phyloP scores from a whole-genome alignment of 2,888 invertebrate species.

The Eurytoma adleriae region DNA sequence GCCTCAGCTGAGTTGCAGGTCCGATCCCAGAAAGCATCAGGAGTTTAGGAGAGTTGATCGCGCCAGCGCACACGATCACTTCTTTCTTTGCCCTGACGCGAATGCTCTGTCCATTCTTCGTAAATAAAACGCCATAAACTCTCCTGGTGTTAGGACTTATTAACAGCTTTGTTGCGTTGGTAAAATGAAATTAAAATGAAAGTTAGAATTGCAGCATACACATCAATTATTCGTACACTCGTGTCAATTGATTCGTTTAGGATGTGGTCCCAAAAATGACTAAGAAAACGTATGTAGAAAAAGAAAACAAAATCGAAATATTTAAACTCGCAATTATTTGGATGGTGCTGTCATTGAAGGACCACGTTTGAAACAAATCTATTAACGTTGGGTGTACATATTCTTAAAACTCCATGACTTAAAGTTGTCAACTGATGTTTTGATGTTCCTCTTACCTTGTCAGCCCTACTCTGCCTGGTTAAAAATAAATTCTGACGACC shows the following conservation, averaged over 20 bases:
- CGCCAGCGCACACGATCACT: constrained; percentile 86
- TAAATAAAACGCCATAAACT: constrained; percentile 84
- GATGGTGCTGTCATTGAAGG: too few species aligned
- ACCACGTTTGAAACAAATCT: too few species aligned
- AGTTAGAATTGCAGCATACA: too few species aligned
- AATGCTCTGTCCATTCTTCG: constrained; percentile 75
- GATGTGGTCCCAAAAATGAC: too few species aligned
- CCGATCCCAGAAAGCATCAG: constrained; percentile 88
- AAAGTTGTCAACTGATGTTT: not conserved
- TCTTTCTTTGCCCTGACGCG: constrained; percentile 82
- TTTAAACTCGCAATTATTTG: too few species aligned
- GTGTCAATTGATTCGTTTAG: too few species aligned
- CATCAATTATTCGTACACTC: too few species aligned
- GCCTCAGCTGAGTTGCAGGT: constrained; percentile 79
- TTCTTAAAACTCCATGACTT: not conserved
- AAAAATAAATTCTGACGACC: constrained; percentile 83
- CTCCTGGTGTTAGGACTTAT: constrained; percentile 81
- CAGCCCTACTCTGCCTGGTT: constrained; percentile 80
- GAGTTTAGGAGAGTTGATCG: constrained; percentile 87
- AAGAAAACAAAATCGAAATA: too few species aligned
- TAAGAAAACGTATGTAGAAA: too few species aligned
- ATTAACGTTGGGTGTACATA: too few species aligned
- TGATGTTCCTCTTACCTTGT: constrained; percentile 75
- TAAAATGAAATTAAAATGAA: too few species aligned
- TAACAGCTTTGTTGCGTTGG: constrained; percentile 73